These are phyloP conservation scores for Austrolebias charrua DNA, from an alignment of 2,797 vertebrate genomes.

Conservation along the genomic window DNA sequence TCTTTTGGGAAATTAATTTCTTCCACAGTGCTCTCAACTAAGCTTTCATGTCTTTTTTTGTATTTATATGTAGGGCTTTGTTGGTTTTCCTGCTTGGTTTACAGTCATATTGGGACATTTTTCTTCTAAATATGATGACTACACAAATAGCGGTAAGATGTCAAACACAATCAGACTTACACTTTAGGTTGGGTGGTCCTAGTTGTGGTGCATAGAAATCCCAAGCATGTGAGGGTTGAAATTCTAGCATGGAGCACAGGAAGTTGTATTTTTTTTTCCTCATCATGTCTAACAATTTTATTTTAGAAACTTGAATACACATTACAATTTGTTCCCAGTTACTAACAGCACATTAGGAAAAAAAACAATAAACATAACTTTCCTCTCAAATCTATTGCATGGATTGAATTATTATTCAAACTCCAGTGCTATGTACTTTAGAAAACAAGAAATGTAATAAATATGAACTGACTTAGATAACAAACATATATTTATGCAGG, in stretches of 20 bases:
- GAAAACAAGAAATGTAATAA: neutral
- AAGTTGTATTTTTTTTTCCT: neutral
- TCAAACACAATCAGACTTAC: constrained; percentile 36
- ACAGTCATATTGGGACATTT: constrained; percentile 30
- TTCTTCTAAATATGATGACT: constrained; percentile 22
- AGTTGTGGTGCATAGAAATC: constrained; percentile 13
- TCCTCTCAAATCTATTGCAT: neutral
- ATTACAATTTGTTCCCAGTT: neutral
- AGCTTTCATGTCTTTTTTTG: constrained; percentile 31
- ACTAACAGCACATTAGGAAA: neutral
- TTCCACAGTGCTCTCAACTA: constrained; percentile 19
- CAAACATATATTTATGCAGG: constrained; percentile 14
- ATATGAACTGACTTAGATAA: constrained; percentile 2
- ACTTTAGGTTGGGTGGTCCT: constrained; percentile 23
- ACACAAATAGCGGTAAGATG: constrained; percentile 41
- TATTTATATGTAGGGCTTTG: constrained; percentile 3
- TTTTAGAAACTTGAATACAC: neutral
- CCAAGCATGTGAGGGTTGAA: constrained; percentile 26
- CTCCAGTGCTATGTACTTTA: neutral
- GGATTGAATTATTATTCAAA: neutral
- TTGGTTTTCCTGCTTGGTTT: constrained; percentile 32
- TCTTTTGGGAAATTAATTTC: constrained; percentile 57
- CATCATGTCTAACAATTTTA: constrained; percentile 8
- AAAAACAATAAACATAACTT: neutral
- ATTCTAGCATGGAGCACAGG: constrained; percentile 2